A percentile compares a stretch with the other conserved stretches of the same genome.
Evolutionary conservation across 2,113 vertebrate genomes (phyloP).

Genomic region (Osmerus eperlanus): DNA sequence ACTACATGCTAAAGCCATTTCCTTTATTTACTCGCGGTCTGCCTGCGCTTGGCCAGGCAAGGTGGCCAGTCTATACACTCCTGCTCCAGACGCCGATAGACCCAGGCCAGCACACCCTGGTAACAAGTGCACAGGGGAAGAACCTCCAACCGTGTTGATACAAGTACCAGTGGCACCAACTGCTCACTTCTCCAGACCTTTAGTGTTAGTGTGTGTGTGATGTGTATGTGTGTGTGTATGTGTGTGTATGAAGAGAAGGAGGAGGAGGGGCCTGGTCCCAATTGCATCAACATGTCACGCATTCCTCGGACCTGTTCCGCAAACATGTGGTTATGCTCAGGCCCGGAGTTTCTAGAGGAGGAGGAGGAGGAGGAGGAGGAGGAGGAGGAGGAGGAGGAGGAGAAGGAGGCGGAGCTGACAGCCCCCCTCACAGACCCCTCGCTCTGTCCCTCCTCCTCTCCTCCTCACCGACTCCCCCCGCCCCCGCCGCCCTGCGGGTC

Average conservation of each 20-base stretch:
- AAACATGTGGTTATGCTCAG: slow-evolving; percentile 21
- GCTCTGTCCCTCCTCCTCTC: slow-evolving; percentile 14
- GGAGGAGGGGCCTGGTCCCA: neutral
- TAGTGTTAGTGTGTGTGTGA: neutral
- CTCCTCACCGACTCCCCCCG: neutral
- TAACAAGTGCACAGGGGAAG: neutral
- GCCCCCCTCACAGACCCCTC: neutral
- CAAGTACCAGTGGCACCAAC: neutral
- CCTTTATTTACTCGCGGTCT: slow-evolving; percentile 63
- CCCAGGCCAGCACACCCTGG: neutral
- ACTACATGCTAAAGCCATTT: slow-evolving; percentile 70
- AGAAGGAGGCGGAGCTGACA: neutral
- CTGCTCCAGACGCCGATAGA: neutral
- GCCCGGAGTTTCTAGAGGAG: neutral
- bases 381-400: neutral
- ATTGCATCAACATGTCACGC: slow-evolving; percentile 21
- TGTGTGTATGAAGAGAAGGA: neutral
- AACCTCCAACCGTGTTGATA: neutral
- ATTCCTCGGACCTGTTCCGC: neutral
- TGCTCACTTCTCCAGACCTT: neutral
- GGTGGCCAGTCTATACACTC: neutral
- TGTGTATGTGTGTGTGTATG: neutral
- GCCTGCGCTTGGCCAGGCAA: slow-evolving; percentile 4
- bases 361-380: neutral
- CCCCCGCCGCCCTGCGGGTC: too few relatives aligned